Evolutionary conservation across 2,888 invertebrate genomes (phyloP).

Genomic region (Caenorhabditis becei): DNA sequence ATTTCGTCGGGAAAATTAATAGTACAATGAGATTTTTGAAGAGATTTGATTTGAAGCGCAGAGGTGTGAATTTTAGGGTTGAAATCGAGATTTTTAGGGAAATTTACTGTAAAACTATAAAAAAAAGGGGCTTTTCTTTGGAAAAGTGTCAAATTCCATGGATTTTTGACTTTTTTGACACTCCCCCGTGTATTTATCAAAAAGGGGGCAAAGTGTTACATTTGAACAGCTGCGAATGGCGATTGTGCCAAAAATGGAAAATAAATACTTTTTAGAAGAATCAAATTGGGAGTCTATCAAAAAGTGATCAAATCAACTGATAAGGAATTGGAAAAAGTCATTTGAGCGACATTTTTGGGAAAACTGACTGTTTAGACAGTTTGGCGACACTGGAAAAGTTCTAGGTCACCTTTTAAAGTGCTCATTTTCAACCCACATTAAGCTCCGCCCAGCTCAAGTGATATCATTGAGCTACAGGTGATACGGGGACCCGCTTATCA

Average conservation of each 20-base stretch:
- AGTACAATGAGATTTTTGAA: no score
- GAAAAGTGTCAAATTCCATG: neutral
- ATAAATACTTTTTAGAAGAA: no score
- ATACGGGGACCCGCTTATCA: neutral
- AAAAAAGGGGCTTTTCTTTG: no score
- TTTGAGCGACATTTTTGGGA: neutral
- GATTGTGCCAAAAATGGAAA: neutral
- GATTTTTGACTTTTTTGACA: slow-evolving; percentile 3
- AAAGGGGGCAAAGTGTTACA: neutral
- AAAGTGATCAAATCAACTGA: no score
- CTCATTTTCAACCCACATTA: neutral
- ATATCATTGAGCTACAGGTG: slow-evolving; percentile 23
- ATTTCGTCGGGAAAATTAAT: neutral
- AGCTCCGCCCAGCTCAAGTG: slow-evolving; percentile 38
- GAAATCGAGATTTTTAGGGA: no score
- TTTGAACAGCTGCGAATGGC: slow-evolving; percentile 5
- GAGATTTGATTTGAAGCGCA: no score
- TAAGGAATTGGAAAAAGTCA: neutral
- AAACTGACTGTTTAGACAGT: slow-evolving; percentile 28
- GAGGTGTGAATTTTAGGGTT: no score
- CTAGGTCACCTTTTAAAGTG: neutral
- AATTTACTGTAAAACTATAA: no score
- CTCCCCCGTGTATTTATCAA: neutral
- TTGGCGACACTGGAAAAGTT: slow-evolving; percentile 11
- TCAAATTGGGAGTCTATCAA: no score